phyloP scores from a whole-genome alignment of 1,140 invertebrate genomes.

The Drosophila virilis region DNA sequence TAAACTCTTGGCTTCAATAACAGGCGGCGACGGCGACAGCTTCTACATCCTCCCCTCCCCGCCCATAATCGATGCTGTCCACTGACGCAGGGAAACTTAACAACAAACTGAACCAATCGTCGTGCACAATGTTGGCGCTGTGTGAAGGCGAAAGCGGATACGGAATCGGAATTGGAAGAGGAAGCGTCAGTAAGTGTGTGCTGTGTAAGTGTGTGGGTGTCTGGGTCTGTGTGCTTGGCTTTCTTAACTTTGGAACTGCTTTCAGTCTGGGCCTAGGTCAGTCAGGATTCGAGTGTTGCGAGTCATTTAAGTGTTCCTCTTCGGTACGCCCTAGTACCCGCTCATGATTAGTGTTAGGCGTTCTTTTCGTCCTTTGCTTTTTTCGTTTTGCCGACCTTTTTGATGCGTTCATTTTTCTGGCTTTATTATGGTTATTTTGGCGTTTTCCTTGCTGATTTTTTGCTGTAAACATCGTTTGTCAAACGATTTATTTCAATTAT shows the following conservation, averaged over 20 bases:
- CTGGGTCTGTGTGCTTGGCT: conserved; percentile 7
- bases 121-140: conserved; percentile 52
- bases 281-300: conserved; percentile 13
- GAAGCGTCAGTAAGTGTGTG: conserved; percentile 40
- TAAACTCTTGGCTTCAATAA: conserved; percentile 53
- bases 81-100: conserved; percentile 45
- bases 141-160: conserved; percentile 65
- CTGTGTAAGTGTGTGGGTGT: conserved; percentile 1
- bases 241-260: conserved; percentile 17
- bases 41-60: conserved; percentile 1
- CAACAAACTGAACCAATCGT: conserved; percentile 41
- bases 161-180: conserved; percentile 58
- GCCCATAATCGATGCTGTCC: conserved; percentile 50
- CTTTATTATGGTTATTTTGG: conserved; percentile 45
- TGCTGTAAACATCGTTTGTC: conserved; percentile 62
- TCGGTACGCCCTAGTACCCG: conserved; percentile 12
- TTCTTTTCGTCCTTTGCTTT: conserved; percentile 28
- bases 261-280: conserved; percentile 27
- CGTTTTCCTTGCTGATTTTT: conserved; percentile 28
- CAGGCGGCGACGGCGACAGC: conserved; percentile 4
- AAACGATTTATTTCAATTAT: conserved; percentile 81
- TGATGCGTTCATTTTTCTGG: conserved; percentile 23
- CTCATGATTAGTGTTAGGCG: conserved; percentile 73
- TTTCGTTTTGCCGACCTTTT: conserved; percentile 18
- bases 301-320: not conserved